These are phyloP conservation scores for Pseudeuparius sepicola DNA, from an alignment of 2,888 invertebrate genomes.

Conservation along the genomic window DNA sequence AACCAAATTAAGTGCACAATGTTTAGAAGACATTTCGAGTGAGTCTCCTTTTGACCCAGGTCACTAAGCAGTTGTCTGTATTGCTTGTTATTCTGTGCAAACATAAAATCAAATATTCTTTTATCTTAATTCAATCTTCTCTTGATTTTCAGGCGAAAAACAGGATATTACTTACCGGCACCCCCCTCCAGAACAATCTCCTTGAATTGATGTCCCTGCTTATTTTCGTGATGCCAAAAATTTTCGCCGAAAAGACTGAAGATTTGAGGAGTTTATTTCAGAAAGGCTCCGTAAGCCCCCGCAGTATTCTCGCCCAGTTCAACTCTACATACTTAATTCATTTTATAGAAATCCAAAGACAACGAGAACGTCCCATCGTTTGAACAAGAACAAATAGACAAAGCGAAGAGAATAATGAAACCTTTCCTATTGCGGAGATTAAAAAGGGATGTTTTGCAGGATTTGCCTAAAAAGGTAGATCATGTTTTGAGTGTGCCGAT, in stretches of 20 bases:
- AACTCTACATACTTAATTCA: no score
- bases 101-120: no score
- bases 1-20: no score
- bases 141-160: slow-evolving; percentile 57
- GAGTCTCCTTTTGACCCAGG: no score
- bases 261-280: slow-evolving; percentile 82
- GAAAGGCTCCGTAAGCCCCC: slow-evolving; percentile 51
- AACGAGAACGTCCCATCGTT: slow-evolving; percentile 64
- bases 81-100: no score
- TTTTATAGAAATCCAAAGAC: slow-evolving; percentile 29
- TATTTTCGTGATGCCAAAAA: slow-evolving; percentile 92
- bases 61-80: no score
- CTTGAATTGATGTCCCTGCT: slow-evolving; percentile 91
- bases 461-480: slow-evolving; percentile 77
- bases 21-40: no score
- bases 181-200: slow-evolving; percentile 92
- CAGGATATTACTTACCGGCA: slow-evolving; percentile 85
- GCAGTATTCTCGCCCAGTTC: not conserved
- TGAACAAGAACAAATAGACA: slow-evolving; percentile 80
- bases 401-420: slow-evolving; percentile 92
- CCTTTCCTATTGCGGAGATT: slow-evolving; percentile 86
- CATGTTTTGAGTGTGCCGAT: slow-evolving; percentile 57
- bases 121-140: no score
- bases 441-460: slow-evolving; percentile 76
- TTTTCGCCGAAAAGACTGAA: slow-evolving; percentile 81